Percentiles rank a stretch among this genome's conserved stretches.
These are phyloP conservation scores for Crossocerus cetratus DNA, from an alignment of 2,888 invertebrate species.

Conservation along the genomic window DNA sequence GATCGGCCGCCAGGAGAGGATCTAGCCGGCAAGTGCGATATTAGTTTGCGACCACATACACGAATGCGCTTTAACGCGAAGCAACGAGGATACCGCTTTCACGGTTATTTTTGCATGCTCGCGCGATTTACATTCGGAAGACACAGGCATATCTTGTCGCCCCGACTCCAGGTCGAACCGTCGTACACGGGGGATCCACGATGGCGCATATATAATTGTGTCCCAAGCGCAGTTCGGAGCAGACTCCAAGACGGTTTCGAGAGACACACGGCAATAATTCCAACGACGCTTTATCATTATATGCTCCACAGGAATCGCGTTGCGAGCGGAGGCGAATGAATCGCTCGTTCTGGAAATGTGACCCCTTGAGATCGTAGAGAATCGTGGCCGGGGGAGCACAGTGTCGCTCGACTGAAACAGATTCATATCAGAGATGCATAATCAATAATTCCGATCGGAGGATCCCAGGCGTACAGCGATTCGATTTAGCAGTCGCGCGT, in stretches of 20 bases:
- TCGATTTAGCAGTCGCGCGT: constrained; percentile 48
- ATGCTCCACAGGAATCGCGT: too few species aligned
- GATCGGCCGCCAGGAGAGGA: not conserved
- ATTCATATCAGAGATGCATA: constrained; percentile 50
- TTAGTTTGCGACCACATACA: not conserved
- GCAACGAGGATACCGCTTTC: constrained; percentile 26
- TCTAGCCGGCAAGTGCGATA: not conserved
- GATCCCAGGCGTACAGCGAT: constrained; percentile 46
- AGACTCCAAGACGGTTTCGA: not conserved
- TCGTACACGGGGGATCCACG: constrained; percentile 45
- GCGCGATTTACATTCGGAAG: constrained; percentile 1
- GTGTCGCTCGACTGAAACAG: constrained; percentile 29
- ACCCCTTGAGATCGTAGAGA: too few species aligned
- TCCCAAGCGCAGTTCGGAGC: not conserved
- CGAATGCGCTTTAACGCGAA: constrained; percentile 13
- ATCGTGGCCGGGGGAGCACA: not conserved
- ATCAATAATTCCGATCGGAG: constrained; percentile 38
- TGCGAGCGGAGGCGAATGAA: not conserved
- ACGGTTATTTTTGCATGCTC: constrained; percentile 24
- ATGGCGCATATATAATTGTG: not conserved
- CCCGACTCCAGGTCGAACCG: constrained; percentile 35
- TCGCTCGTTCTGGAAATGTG: too few species aligned
- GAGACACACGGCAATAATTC: not conserved
- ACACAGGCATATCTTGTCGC: constrained; percentile 27
- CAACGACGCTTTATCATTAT: too few species aligned